Percentiles rank a stretch among this genome's conserved stretches.
These are phyloP conservation scores for Megamerina dolium DNA, from an alignment of 2,888 invertebrate species.

Conservation along the genomic window DNA sequence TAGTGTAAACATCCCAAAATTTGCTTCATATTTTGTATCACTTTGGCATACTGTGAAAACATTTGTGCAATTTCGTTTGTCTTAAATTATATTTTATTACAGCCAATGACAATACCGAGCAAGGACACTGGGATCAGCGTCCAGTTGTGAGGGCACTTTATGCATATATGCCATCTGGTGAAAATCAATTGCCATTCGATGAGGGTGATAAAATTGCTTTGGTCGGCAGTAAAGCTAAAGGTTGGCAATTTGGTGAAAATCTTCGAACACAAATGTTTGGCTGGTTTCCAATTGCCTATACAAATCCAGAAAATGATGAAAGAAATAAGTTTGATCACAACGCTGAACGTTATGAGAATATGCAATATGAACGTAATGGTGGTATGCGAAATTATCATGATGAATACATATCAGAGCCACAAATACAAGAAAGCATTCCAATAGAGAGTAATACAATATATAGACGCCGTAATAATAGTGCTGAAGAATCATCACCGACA, in stretches of 20 bases:
- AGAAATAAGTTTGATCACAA: neutral
- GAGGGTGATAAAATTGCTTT: conserved; percentile 85
- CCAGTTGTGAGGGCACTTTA: conserved; percentile 79
- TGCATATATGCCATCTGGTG: conserved; percentile 81
- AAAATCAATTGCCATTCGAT: conserved; percentile 86
- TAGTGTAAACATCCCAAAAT: no score
- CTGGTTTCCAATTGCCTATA: conserved; percentile 95
- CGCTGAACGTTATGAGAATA: conserved; percentile 38
- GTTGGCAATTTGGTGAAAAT: conserved; percentile 97
- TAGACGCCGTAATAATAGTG: conserved; percentile 36
- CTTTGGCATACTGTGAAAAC: no score
- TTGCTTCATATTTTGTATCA: neutral
- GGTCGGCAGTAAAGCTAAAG: conserved; percentile 86
- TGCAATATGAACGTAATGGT: conserved; percentile 35
- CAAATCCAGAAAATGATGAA: conserved; percentile 64
- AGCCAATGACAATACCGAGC: conserved; percentile 30
- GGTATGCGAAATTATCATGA: conserved; percentile 36
- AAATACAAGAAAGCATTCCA: conserved; percentile 24
- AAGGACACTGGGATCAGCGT: conserved; percentile 58
- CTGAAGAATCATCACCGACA: conserved; percentile 53
- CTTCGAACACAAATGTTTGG: conserved; percentile 84
- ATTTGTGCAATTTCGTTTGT: no score
- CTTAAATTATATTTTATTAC: neutral
- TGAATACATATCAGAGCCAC: conserved; percentile 31
- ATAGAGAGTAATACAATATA: conserved; percentile 38